Conservation (phyloP, 2,888 invertebrate genomes). For the Aleiodes leptofemur region DNA sequence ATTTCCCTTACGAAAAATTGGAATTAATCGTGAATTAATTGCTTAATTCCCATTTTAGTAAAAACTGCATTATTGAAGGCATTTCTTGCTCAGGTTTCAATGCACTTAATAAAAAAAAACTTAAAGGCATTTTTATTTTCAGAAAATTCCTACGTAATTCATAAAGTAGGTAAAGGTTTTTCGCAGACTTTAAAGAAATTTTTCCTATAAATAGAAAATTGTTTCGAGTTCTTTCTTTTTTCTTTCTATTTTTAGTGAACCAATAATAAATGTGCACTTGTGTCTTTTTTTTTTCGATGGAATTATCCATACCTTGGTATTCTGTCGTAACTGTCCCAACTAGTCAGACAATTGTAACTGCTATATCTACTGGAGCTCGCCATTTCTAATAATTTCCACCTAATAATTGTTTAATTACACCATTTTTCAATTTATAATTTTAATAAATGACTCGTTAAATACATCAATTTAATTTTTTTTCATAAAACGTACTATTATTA, state of each 20-base stretch:
- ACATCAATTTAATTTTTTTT: not conserved
- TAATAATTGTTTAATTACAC: constrained; percentile 42
- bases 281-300: no score
- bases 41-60: no score
- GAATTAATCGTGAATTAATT: no score
- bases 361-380: constrained; percentile 87
- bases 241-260: constrained; percentile 4
- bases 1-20: no score
- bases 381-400: constrained; percentile 75
- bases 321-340: constrained; percentile 94
- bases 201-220: not conserved
- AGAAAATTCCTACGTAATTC: no score
- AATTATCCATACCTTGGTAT: constrained; percentile 85
- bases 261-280: not conserved
- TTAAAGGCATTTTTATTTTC: no score
- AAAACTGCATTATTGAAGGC: no score
- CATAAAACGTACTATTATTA: not conserved
- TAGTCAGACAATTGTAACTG: constrained; percentile 91
- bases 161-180: no score
- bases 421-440: constrained; percentile 25
- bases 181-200: no score
- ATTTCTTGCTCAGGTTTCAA: no score
- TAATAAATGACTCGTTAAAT: not conserved
- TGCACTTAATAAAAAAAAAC: no score
- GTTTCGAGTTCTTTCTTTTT: not conserved